These are phyloP conservation scores for Portevinia maculata DNA, from an alignment of 2,888 invertebrate species.

Conservation along the genomic window DNA sequence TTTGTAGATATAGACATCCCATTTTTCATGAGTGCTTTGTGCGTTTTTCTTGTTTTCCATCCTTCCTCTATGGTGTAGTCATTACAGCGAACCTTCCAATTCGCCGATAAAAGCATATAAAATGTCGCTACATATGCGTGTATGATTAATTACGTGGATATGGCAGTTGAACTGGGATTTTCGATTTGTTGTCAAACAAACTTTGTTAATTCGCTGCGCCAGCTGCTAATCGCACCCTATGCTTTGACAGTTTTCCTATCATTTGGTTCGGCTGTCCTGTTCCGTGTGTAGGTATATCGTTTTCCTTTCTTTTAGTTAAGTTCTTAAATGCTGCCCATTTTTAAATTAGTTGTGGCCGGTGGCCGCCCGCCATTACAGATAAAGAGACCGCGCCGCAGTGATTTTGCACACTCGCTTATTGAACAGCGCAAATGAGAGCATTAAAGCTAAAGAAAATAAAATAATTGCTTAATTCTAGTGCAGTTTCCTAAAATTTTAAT, in stretches of 20 bases:
- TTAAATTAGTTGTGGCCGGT: conserved; percentile 56
- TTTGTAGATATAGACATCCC: background rate
- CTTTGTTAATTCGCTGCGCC: conserved; percentile 52
- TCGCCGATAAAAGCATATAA: conserved; percentile 38
- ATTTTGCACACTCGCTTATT: conserved; percentile 49
- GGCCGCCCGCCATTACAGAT: conserved; percentile 64
- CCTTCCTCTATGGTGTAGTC: conserved; percentile 55
- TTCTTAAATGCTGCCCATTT: conserved; percentile 70
- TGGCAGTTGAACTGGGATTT: conserved; percentile 14
- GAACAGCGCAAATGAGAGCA: conserved; percentile 27
- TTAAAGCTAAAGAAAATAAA: conserved; percentile 17
- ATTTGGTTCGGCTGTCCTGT: conserved; percentile 9
- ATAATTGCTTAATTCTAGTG: conserved; percentile 12
- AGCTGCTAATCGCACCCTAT: conserved; percentile 65
- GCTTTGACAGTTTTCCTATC: conserved; percentile 41
- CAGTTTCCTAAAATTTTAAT: conserved; percentile 9
- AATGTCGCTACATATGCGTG: conserved; percentile 1
- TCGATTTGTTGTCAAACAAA: conserved; percentile 73
- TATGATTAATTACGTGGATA: conserved; percentile 3
- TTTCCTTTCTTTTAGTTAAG: conserved; percentile 51
- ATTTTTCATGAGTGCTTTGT: conserved; percentile 47
- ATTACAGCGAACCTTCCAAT: conserved; percentile 65
- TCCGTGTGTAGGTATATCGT: conserved; percentile 33
- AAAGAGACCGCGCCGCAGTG: conserved; percentile 36
- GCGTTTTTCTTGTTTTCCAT: conserved; percentile 53